These are phyloP conservation scores for Actinostola sp. DNA, from an alignment of 92 coral and sea anemone species.

Conservation along the genomic window DNA sequence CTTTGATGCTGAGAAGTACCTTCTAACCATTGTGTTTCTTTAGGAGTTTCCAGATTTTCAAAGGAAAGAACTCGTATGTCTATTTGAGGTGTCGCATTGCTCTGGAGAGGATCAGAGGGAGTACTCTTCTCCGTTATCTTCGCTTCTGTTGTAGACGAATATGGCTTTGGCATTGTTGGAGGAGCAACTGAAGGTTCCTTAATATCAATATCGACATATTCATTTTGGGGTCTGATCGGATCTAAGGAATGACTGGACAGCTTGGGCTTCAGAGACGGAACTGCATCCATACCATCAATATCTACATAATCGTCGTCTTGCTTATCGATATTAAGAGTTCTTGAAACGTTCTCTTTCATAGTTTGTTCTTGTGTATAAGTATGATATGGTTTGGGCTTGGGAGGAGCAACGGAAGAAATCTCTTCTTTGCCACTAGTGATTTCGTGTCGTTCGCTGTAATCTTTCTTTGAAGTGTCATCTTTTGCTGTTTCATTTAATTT, in stretches of 20 bases:
- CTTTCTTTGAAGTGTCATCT: no score
- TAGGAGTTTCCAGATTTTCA: neutral
- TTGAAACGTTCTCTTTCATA: neutral
- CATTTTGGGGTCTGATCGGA: neutral
- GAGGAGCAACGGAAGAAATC: constrained; percentile 3
- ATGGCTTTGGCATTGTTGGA: constrained; percentile 9
- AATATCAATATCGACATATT: constrained; percentile 13
- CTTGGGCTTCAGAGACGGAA: neutral
- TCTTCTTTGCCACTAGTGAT: neutral
- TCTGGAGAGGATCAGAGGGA: neutral
- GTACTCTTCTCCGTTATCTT: neutral
- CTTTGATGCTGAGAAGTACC: neutral
- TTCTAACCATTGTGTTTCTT: neutral
- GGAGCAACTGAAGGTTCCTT: neutral
- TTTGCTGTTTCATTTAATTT: no score
- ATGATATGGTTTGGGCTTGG: constrained; percentile 15
- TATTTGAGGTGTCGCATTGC: no score
- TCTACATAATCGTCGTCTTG: neutral
- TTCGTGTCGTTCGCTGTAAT: neutral
- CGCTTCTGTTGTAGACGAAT: neutral
- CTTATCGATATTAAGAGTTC: neutral
- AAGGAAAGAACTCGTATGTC: no score
- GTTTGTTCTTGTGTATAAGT: neutral
- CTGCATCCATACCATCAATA: neutral
- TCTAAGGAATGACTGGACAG: no score